phyloP scores from a whole-genome alignment of 2,888 invertebrate genomes.

The Lottia scabra region DNA sequence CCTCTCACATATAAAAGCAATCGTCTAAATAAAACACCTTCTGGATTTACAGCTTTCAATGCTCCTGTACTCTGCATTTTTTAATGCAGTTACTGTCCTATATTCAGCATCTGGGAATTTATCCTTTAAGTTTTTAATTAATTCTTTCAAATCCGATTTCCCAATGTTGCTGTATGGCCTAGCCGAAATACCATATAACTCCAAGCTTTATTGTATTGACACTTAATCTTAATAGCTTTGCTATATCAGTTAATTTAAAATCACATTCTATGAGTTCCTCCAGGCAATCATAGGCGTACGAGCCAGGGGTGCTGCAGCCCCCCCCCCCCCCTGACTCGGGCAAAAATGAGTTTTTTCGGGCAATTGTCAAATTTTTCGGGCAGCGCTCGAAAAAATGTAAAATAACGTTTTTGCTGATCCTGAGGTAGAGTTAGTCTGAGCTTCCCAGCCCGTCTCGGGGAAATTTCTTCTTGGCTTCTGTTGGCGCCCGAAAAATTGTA shows the following conservation, averaged over 20 bases:
- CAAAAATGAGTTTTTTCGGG: no score
- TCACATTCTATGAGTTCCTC: neutral
- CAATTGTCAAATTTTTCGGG: no score
- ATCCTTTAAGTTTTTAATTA: neutral
- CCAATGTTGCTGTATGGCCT: neutral
- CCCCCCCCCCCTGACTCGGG: no score
- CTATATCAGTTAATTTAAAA: neutral
- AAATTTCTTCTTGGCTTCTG: no score
- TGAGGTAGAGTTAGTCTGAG: no score
- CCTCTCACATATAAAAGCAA: conserved; percentile 14
- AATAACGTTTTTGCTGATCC: no score
- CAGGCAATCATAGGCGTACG: no score
- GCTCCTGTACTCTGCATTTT: neutral
- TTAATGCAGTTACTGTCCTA: neutral
- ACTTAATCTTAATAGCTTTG: neutral
- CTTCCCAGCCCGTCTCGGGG: no score
- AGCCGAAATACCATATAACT: neutral
- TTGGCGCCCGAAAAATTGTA: no score
- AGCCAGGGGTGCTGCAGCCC: no score
- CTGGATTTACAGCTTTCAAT: conserved; percentile 18
- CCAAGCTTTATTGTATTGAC: no score
- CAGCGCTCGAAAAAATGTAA: no score
- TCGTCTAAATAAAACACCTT: conserved; percentile 16
- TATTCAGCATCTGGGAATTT: neutral
- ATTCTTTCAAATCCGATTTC: neutral